Percentiles rank a stretch among this genome's conserved stretches.
These are phyloP conservation scores for Recurvirostra avosetta DNA, from an alignment of 2,113 vertebrate species.

Conservation along the genomic window DNA sequence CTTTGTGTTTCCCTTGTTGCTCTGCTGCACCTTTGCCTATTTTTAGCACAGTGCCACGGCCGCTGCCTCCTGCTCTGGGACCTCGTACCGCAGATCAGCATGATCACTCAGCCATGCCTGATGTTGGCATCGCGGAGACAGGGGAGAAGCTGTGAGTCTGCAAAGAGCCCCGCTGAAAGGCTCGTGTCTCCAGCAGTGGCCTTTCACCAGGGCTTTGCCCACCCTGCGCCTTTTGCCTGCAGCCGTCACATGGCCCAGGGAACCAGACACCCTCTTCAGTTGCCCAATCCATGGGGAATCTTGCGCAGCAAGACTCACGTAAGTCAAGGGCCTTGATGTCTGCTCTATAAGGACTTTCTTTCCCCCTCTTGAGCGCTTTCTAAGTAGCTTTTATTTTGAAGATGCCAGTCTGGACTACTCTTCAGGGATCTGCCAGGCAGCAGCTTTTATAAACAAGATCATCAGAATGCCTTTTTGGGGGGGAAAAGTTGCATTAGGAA, in stretches of 20 bases:
- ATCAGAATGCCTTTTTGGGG: neutral
- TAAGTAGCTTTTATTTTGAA: neutral
- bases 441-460: neutral
- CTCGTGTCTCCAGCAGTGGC: neutral
- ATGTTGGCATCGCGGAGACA: neutral
- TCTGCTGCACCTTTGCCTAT: fast-evolving
- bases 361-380: neutral
- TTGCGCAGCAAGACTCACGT: fast-evolving
- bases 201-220: neutral
- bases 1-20: neutral
- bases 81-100: fast-evolving
- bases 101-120: neutral
- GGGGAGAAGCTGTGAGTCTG: neutral
- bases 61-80: fast-evolving
- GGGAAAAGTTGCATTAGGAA: neutral
- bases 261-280: neutral
- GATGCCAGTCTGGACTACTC: neutral
- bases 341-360: neutral
- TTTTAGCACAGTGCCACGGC: neutral
- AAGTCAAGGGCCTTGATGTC: neutral
- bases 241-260: neutral
- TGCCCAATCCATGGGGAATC: neutral
- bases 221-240: neutral
- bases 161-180: neutral
- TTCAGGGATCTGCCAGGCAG: neutral